Percentiles rank a stretch among this genome's conserved stretches.
These are phyloP conservation scores for Lepidocolaptes lacrymiger DNA, from an alignment of 2,797 vertebrate species.

Conservation along the genomic window DNA sequence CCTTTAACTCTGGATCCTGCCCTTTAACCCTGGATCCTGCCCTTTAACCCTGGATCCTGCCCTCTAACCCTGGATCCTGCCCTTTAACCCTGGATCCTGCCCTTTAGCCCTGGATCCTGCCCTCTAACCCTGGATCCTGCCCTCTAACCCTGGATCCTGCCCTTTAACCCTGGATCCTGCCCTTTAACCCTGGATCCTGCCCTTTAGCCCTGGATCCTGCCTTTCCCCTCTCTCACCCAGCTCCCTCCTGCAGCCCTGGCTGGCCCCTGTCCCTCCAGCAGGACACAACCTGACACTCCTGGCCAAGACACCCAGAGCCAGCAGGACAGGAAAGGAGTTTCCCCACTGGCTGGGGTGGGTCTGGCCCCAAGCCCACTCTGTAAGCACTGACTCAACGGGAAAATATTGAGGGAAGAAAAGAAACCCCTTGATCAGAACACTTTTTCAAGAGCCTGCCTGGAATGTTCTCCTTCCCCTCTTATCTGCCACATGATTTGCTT, in stretches of 20 bases:
- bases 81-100: rapidly evolving
- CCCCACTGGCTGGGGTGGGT: not conserved
- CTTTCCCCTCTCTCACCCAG: not conserved
- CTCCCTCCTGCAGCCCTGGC: rapidly evolving
- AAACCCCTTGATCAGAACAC: not conserved
- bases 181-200: rapidly evolving
- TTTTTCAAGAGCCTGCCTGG: not conserved
- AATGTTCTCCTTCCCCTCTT: not conserved
- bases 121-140: rapidly evolving
- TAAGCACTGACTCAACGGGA: not conserved
- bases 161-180: rapidly evolving
- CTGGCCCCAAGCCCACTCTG: not conserved
- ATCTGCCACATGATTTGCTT: not conserved
- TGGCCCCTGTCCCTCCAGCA: not conserved
- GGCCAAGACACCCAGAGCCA: not conserved
- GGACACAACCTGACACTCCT: not conserved
- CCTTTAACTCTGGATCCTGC: rapidly evolving
- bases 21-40: rapidly evolving
- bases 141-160: rapidly evolving
- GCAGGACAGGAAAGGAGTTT: not conserved
- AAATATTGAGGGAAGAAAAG: not conserved
- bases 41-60: rapidly evolving
- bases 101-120: rapidly evolving
- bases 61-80: rapidly evolving
- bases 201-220: rapidly evolving